phyloP scores from a whole-genome alignment of 2,888 invertebrate species.

The Plebejus anna region DNA sequence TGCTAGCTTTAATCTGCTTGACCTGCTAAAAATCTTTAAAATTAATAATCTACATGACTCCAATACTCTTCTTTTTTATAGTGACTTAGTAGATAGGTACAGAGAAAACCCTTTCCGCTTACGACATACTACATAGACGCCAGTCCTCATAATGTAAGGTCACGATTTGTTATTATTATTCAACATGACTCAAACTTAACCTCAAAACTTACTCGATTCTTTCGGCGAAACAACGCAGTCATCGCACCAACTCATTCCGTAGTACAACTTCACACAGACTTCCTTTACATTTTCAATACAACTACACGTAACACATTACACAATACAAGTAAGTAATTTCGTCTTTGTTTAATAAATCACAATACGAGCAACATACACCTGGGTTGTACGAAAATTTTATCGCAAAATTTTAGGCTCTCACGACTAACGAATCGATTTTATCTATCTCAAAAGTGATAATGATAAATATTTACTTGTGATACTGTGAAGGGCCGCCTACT shows the following conservation, averaged over 20 bases:
- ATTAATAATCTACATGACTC: no score
- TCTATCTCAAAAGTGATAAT: background rate
- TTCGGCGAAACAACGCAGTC: conserved; percentile 58
- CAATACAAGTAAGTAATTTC: background rate
- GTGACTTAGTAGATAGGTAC: no score
- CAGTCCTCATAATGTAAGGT: background rate
- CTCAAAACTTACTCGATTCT: conserved; percentile 62
- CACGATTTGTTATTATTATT: background rate
- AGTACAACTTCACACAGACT: conserved; percentile 17
- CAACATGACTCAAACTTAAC: background rate
- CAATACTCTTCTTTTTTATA: no score
- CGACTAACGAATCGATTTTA: background rate
- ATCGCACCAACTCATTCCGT: conserved; percentile 60
- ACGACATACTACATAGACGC: no score
- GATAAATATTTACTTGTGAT: conserved; percentile 6
- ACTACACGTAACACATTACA: background rate
- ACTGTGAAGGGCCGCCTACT: conserved; percentile 3
- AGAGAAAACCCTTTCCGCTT: no score
- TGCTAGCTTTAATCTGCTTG: no score
- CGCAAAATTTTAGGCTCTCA: background rate
- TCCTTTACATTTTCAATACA: conserved; percentile 9
- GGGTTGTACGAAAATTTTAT: background rate
- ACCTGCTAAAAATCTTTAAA: no score
- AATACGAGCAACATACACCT: background rate
- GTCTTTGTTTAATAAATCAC: background rate